Conservation (phyloP, 2,113 vertebrate genomes). For the Pygoscelis antarcticus region DNA sequence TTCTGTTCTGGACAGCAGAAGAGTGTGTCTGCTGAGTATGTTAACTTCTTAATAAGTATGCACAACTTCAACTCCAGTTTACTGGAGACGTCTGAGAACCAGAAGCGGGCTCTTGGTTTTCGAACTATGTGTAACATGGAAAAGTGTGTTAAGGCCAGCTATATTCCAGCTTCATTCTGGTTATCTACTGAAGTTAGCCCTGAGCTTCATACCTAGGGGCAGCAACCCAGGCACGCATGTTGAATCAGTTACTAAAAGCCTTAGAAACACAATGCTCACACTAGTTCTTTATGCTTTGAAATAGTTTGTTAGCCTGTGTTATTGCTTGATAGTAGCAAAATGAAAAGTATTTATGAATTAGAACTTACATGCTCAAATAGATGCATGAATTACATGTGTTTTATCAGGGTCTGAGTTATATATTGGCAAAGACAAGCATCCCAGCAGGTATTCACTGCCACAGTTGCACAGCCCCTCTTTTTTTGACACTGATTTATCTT, state of each 20-base stretch:
- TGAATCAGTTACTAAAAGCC: background rate
- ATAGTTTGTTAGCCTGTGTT: background rate
- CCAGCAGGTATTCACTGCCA: background rate
- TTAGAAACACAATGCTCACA: background rate
- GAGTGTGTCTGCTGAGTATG: background rate
- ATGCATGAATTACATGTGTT: background rate
- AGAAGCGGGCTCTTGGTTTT: background rate
- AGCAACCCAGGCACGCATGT: fast-evolving
- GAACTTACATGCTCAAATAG: background rate
- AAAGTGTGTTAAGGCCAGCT: background rate
- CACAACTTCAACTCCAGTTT: background rate
- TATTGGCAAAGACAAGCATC: background rate
- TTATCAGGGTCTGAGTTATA: background rate
- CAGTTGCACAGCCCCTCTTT: background rate
- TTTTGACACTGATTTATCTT: background rate
- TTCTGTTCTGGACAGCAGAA: background rate
- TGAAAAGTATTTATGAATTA: background rate
- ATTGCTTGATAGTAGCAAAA: background rate
- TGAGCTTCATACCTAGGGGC: background rate
- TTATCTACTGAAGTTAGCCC: background rate
- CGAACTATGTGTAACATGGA: background rate
- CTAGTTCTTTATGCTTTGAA: background rate
- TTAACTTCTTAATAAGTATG: background rate
- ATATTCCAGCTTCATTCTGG: background rate
- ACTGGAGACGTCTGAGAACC: background rate